phyloP scores from a whole-genome alignment of 2,113 vertebrate genomes.

The Neofelis nebulosa region DNA sequence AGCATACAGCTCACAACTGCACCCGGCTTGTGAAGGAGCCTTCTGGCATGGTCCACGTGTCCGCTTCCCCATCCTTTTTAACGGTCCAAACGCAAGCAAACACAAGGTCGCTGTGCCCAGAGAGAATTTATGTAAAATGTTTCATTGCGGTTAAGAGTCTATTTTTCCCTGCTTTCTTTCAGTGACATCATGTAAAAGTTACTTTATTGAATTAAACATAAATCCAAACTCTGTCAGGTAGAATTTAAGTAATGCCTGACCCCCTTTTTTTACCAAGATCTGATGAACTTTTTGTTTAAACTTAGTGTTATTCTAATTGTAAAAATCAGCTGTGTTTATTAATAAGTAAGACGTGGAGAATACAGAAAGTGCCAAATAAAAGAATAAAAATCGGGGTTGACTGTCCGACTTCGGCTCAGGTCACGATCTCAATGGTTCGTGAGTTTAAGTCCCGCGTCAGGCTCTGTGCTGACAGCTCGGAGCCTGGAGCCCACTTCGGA shows the following conservation, averaged over 20 bases:
- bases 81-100: conserved; percentile 10
- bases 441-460: too few species aligned
- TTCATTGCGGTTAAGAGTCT: not conserved
- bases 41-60: not conserved
- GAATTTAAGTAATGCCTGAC: not conserved
- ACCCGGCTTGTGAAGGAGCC: not conserved
- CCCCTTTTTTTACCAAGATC: not conserved
- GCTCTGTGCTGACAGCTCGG: too few species aligned
- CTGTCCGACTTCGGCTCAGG: too few species aligned
- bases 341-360: not conserved
- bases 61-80: not conserved
- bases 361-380: not conserved
- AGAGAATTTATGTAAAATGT: not conserved
- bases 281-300: not conserved
- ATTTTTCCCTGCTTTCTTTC: not conserved
- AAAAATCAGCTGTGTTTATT: not conserved
- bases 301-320: not conserved
- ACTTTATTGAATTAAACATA: not conserved
- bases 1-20: fast-evolving
- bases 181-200: not conserved
- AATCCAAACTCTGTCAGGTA: not conserved
- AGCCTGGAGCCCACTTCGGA: too few species aligned
- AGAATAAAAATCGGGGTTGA: not conserved
- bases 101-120: not conserved
- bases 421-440: too few species aligned